A percentile compares a stretch with the other conserved stretches of the same genome.
These are phyloP conservation scores for Aleiodes testaceus DNA, from an alignment of 2,888 invertebrate genomes.

Conservation along the genomic window DNA sequence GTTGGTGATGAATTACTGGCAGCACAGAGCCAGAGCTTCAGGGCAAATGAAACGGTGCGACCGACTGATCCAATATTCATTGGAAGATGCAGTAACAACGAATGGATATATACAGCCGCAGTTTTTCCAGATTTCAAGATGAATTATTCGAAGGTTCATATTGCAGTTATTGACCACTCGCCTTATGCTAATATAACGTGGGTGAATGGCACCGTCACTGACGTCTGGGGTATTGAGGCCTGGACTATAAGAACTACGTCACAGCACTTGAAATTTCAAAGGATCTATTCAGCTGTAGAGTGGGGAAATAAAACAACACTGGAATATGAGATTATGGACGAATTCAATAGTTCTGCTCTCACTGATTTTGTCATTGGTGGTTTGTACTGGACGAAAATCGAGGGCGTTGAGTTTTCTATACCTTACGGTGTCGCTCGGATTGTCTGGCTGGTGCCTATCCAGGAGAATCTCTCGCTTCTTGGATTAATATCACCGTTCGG, in stretches of 20 bases:
- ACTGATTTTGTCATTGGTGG: constrained; percentile 59
- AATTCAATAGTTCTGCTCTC: constrained; percentile 33
- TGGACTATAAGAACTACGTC: constrained; percentile 42
- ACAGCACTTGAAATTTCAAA: constrained; percentile 34
- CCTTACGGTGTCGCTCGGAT: constrained; percentile 56
- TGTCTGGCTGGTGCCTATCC: constrained; percentile 59
- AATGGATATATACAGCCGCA: background rate
- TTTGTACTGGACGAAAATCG: constrained; percentile 46
- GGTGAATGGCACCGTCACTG: background rate
- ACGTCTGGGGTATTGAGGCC: constrained; percentile 49
- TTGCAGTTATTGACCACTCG: constrained; percentile 52
- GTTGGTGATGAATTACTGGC: constrained; percentile 46
- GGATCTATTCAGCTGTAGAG: constrained; percentile 27
- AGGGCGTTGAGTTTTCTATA: constrained; percentile 51
- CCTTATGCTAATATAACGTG: constrained; percentile 50
- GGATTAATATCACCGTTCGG: constrained; percentile 62
- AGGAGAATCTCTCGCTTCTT: constrained; percentile 55
- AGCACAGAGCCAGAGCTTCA: constrained; percentile 53
- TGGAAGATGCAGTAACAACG: constrained; percentile 48
- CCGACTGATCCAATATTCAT: constrained; percentile 52
- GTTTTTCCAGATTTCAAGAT: constrained; percentile 38
- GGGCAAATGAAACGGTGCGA: constrained; percentile 35
- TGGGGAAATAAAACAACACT: constrained; percentile 46
- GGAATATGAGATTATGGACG: constrained; percentile 35
- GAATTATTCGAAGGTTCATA: constrained; percentile 50